Conservation (phyloP, 2,888 invertebrate species). For the Masnerella sp. region DNA sequence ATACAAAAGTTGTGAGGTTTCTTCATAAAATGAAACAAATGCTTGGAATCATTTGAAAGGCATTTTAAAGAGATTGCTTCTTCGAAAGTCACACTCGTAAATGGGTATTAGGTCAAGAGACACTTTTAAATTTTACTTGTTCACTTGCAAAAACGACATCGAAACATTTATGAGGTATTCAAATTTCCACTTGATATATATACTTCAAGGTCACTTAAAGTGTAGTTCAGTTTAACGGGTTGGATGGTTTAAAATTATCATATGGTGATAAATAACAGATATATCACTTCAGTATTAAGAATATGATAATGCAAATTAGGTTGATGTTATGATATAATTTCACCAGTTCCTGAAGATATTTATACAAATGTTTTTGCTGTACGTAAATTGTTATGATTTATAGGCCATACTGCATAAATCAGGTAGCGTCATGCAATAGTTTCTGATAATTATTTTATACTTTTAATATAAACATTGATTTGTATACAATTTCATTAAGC, state of each 20-base stretch:
- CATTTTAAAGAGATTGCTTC: conserved; percentile 16
- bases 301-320: conserved; percentile 9
- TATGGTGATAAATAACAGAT: conserved; percentile 20
- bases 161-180: conserved; percentile 40
- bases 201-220: conserved; percentile 42
- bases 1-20: conserved; percentile 27
- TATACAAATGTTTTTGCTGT: not conserved
- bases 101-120: no score
- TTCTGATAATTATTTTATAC: not conserved
- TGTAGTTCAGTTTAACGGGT: conserved; percentile 21
- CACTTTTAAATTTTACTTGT: conserved; percentile 10
- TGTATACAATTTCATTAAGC: conserved; percentile 5
- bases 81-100: no score
- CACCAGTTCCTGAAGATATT: not conserved
- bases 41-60: conserved; percentile 5
- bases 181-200: conserved; percentile 32
- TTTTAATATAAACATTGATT: not conserved
- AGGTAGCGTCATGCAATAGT: conserved; percentile 14
- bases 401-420: conserved; percentile 33
- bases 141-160: conserved; percentile 34
- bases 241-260: conserved; percentile 28
- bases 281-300: conserved; percentile 18
- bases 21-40: conserved; percentile 44
- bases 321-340: not conserved
- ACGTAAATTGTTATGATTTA: conserved; percentile 7